Base-by-base conservation (phyloP, 2,888 invertebrate genomes). In the Hemithea aestivaria region DNA sequence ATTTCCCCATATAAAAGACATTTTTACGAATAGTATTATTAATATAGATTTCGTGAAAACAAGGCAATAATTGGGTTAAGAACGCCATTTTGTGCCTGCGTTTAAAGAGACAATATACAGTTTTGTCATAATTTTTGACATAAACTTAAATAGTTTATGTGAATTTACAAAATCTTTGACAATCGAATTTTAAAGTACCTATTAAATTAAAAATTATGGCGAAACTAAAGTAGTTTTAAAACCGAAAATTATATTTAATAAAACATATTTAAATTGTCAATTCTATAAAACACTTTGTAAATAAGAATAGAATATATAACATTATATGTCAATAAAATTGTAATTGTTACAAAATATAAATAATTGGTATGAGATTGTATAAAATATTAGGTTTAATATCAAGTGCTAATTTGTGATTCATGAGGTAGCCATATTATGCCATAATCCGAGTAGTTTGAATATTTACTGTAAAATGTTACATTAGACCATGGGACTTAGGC, bases 11-110 rank as follows among this genome's bases (percentile, higher is more conserved):
- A 73, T 78, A 65, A 82, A 87, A 87, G 87, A 87, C 87, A 87
- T 87, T 85, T 87, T 87, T 87, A 87, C 87, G 82, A 79, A 85
- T 83, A 85, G 87, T 87, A 87, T 87, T 87, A 85, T 80, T 87
- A 85, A 80, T 82, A 74, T 83, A 84, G 83, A 80, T 66, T 75
- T 84, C 77, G 76, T 78, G 77, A 78, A 78, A 40, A 46, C 48
- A 45, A 70, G 84, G 82, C 84, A 76, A 75, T 79, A 73, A 75
- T 79, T 80, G 83, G 81, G 79, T 83, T 85, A 67, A 71, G 65
- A 82, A 82, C 77, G 60, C 85, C 87, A 82, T 70, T 67, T 75
- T 78, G 87, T 87, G 87, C 87, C 87, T 87, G 58, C 39, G 57
- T 52, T 62, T 65, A 66, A 61, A 37, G 11, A 66, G 85, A 87